Evolutionary conservation across 2,888 invertebrate genomes (phyloP), one percentile per base, ranked within the genome.

Genomic region (Minunthozetes semirufus): DNA sequence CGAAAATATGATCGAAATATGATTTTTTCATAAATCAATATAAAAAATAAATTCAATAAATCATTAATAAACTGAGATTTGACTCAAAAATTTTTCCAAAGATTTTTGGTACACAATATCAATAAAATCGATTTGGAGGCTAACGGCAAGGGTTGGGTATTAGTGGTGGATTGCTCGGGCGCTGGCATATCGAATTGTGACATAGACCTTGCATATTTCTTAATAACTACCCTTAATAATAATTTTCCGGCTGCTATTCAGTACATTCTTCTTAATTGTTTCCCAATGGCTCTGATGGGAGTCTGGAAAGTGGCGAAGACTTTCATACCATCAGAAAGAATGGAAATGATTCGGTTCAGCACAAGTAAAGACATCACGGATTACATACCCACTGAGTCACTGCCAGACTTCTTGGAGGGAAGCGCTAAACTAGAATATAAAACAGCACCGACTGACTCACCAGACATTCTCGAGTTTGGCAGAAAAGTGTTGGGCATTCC

Each of bases 71-170:
- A 25, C 56, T 56, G 19, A 56, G 1, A 22, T 56, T 22, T 56
- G 56, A 22, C 22, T 25, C 8, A 1, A 19, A 56, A 56, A 22
- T 25, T 15, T 27, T 29, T 29, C 17, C 15, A 17, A 27, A 75
- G 71, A 61, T 75, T 75, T 71, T 71, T 75, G 27, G 75, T 75
- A 22, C 71, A 46, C 42, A 75, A 56, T 11, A 61, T 75, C 48
- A 72, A 75, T 29, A 71, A 71, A 61, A 29, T 75, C 13, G 75
- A 72, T 71, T 46, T 59, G 48, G 29, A 71, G 22, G 56, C 33
- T 8, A 38, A 42, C 17, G 71, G 71, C 42, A 33, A 72, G 42
- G 46, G 75, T 17, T 75, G 59, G 70, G 71, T 59, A 9, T 56
- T 63, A 25, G 46, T 75, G 8, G 38, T 70, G 25, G 75, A 75